These are phyloP conservation scores for Clarias platycephalus DNA, from an alignment of 2,797 vertebrate species.

Conservation along the genomic window DNA sequence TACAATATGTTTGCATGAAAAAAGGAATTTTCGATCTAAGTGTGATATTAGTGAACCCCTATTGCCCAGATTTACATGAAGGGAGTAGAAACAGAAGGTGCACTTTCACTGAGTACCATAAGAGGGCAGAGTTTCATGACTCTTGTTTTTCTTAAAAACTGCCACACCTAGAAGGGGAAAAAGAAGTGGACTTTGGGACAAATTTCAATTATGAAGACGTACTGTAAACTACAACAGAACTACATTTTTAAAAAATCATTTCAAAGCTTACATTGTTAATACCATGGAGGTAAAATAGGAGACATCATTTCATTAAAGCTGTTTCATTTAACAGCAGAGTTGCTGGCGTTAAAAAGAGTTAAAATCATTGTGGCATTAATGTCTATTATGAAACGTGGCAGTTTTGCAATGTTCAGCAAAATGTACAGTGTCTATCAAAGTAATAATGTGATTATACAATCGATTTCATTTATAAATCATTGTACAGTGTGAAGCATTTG, in stretches of 20 bases:
- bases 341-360: too few relatives aligned
- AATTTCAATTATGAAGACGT: slow-evolving; percentile 2
- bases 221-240: background rate
- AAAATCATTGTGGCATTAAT: too few relatives aligned
- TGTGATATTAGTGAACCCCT: slow-evolving; percentile 22
- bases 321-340: too few relatives aligned
- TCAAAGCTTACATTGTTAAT: background rate
- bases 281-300: too few relatives aligned
- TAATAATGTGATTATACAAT: too few relatives aligned
- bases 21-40: background rate
- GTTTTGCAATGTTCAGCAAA: too few relatives aligned
- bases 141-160: slow-evolving; percentile 55
- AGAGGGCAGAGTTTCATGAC: slow-evolving; percentile 56
- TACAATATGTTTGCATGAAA: background rate
- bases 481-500: too few relatives aligned
- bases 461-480: too few relatives aligned
- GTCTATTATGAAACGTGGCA: too few relatives aligned
- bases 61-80: slow-evolving; percentile 39
- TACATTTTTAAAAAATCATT: background rate
- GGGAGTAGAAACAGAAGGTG: slow-evolving; percentile 25
- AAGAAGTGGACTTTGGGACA: slow-evolving; percentile 43
- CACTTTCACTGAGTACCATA: slow-evolving; percentile 51
- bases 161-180: slow-evolving; percentile 64
- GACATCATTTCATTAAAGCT: too few relatives aligned
- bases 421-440: too few relatives aligned